These are phyloP conservation scores for Adelges cooleyi DNA, from an alignment of 1,140 invertebrate genomes.

Conservation along the genomic window DNA sequence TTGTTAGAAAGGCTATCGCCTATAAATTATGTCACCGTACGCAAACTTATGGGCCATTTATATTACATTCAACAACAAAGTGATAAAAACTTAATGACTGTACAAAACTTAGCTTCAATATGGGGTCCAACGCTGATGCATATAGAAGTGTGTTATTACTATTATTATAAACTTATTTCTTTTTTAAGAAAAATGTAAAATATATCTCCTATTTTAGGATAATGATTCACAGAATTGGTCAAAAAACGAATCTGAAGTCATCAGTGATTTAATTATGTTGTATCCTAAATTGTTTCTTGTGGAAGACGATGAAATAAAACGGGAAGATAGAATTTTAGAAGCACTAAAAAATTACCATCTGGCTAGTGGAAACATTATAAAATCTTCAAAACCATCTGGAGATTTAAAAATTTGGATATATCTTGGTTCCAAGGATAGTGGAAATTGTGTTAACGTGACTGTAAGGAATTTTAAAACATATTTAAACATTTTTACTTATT, in stretches of 20 bases:
- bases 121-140: constrained; percentile 76
- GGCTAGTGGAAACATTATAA: constrained; percentile 40
- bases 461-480: constrained; percentile 41
- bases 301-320: constrained; percentile 45
- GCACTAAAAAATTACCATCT: constrained; percentile 55
- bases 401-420: constrained; percentile 73
- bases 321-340: constrained; percentile 57
- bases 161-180: background rate
- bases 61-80: constrained; percentile 62
- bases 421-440: constrained; percentile 43
- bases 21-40: constrained; percentile 59
- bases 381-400: constrained; percentile 54
- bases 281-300: constrained; percentile 51
- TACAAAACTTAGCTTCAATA: constrained; percentile 67
- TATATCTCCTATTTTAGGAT: constrained; percentile 23
- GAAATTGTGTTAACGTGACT: constrained; percentile 49
- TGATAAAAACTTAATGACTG: constrained; percentile 63
- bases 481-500: background rate
- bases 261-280: constrained; percentile 53
- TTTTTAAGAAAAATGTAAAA: background rate
- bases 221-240: constrained; percentile 44
- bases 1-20: constrained; percentile 51
- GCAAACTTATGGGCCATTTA: constrained; percentile 64
- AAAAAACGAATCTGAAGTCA: constrained; percentile 50
- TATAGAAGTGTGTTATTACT: constrained; percentile 42